Conservation (phyloP, 2,888 invertebrate species). For the Chymomyza fuscimana region DNA sequence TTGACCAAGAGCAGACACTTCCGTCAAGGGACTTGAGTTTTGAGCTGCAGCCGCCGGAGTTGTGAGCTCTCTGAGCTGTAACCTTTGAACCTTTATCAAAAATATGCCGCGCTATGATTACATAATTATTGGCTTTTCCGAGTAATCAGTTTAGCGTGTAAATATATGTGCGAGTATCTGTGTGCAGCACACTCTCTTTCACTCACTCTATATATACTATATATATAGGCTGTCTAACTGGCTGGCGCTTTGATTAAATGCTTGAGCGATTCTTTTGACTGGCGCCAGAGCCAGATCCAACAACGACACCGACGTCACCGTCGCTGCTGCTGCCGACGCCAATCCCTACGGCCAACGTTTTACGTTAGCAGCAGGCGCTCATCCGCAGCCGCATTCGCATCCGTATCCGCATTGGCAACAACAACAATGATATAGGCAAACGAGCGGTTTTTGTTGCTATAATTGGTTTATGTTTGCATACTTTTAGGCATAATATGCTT, state of each 20-base stretch:
- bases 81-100: constrained; percentile 35
- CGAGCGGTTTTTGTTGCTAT: constrained; percentile 34
- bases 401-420: constrained; percentile 11
- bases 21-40: not conserved
- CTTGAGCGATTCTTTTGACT: constrained; percentile 52
- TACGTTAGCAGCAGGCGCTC: not conserved
- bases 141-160: constrained; percentile 54
- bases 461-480: constrained; percentile 64
- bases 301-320: no score
- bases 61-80: not conserved
- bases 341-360: constrained; percentile 1
- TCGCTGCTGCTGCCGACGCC: not conserved
- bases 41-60: not conserved
- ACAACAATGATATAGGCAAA: constrained; percentile 37
- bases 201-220: not conserved
- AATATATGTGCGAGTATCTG: constrained; percentile 35
- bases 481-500: constrained; percentile 57
- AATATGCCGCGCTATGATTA: constrained; percentile 46
- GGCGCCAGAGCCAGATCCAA: not conserved
- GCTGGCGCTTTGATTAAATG: constrained; percentile 51
- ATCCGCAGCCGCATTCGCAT: constrained; percentile 4
- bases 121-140: constrained; percentile 57
- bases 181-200: not conserved
- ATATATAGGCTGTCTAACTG: constrained; percentile 2
- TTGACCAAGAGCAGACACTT: not conserved